Evolutionary conservation across 2,888 invertebrate species (phyloP).

Genomic region (Cartodere bifasciata): DNA sequence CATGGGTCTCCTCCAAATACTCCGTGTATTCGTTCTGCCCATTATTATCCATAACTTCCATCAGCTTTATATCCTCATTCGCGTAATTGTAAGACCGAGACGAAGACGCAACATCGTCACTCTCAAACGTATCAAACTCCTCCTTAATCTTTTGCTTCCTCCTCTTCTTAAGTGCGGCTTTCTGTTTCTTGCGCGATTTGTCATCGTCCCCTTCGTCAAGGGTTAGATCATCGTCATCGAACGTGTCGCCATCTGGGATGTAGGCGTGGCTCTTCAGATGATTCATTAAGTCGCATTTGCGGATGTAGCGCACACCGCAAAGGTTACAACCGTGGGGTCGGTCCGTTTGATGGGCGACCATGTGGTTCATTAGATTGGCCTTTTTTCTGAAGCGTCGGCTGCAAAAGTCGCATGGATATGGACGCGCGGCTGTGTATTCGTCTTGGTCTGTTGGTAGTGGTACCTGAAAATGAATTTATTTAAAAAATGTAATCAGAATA

Average conservation of each 20-base stretch:
- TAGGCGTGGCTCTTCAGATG: constrained; percentile 73
- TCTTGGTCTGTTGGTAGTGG: constrained; percentile 73
- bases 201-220: constrained; percentile 19
- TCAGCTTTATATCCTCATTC: constrained; percentile 37
- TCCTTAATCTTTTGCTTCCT: constrained; percentile 30
- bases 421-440: constrained; percentile 61
- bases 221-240: constrained; percentile 42
- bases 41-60: constrained; percentile 36
- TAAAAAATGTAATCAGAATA: too few relatives aligned
- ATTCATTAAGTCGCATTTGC: constrained; percentile 70
- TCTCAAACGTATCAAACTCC: constrained; percentile 21
- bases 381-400: constrained; percentile 74
- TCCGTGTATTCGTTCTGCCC: constrained; percentile 27
- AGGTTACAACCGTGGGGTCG: constrained; percentile 71
- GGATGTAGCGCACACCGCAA: constrained; percentile 67
- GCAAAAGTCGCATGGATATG: constrained; percentile 79
- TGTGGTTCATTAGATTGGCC: constrained; percentile 72
- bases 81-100: constrained; percentile 36
- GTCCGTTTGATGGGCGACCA: constrained; percentile 78
- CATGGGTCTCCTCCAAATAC: constrained; percentile 22
- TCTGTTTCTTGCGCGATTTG: constrained; percentile 25
- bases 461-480: too few relatives aligned
- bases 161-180: constrained; percentile 15
- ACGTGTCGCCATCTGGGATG: constrained; percentile 48
- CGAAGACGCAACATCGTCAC: constrained; percentile 23